Evolutionary conservation across 2,113 vertebrate species (phyloP).

Genomic region (Azemiops feae): DNA sequence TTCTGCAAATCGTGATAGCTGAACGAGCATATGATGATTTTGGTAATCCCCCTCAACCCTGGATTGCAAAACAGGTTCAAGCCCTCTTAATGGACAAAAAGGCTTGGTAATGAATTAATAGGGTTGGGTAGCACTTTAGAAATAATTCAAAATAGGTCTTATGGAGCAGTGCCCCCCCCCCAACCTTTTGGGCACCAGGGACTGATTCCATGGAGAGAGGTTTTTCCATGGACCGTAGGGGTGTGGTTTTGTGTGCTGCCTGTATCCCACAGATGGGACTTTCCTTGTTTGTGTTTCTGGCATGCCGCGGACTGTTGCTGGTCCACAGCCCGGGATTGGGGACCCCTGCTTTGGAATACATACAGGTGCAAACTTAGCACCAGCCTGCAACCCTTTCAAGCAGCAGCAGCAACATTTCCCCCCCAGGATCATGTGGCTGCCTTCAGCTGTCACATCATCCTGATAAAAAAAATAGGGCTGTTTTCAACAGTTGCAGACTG

Average conservation of each 20-base stretch:
- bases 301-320: fast-evolving
- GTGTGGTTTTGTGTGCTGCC: not conserved
- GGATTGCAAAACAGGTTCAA: not conserved
- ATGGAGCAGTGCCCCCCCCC: not conserved
- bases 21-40: not conserved
- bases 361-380: not conserved
- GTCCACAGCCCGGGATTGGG: not conserved
- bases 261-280: not conserved
- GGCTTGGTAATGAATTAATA: not conserved
- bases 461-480: not conserved
- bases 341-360: not conserved
- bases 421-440: not conserved
- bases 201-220: not conserved
- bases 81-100: not conserved
- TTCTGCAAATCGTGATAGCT: not conserved
- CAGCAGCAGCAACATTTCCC: not conserved
- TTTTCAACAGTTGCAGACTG: not conserved
- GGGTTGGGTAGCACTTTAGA: not conserved
- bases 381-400: not conserved
- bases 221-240: not conserved
- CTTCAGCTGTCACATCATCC: not conserved
- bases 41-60: not conserved
- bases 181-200: not conserved
- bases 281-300: not conserved
- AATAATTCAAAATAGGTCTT: not conserved